Evolutionary conservation across 2,113 vertebrate genomes (phyloP).

Genomic region (Labeo catla): DNA sequence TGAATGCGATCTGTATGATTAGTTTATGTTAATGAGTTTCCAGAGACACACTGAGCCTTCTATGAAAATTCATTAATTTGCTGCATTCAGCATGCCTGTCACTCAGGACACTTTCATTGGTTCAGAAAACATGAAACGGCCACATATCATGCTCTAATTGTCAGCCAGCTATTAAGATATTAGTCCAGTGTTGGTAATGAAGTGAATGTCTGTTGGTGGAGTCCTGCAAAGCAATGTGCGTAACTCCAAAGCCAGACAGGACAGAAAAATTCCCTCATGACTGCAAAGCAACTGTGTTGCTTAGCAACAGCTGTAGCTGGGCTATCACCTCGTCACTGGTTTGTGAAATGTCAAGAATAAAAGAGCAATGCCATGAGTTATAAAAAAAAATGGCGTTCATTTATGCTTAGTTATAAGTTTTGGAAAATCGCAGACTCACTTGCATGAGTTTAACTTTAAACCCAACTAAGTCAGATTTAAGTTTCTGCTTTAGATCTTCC

Average conservation of each 20-base stretch:
- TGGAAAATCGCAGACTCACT: not conserved
- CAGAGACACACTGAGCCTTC: conserved; percentile 32
- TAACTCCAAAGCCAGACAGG: conserved; percentile 17
- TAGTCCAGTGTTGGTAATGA: conserved; percentile 33
- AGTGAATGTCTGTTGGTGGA: not conserved
- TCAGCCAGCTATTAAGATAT: conserved; percentile 37
- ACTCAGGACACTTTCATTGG: conserved; percentile 14
- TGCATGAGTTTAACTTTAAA: not conserved
- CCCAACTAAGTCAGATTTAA: not conserved
- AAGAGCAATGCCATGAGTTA: not conserved
- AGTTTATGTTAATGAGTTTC: conserved; percentile 44
- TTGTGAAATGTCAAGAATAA: conserved; percentile 50
- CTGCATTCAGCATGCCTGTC: not conserved
- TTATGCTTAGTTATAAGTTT: not conserved
- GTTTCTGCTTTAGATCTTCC: conserved; percentile 3
- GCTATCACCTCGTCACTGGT: conserved; percentile 31
- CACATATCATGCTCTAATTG: conserved; percentile 43
- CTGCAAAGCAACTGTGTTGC: conserved; percentile 47
- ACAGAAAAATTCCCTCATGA: conserved; percentile 11
- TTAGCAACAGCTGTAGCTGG: conserved; percentile 46
- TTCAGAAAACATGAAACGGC: conserved; percentile 23
- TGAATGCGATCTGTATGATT: not conserved
- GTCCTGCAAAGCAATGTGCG: conserved; percentile 1
- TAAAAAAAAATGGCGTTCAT: too few species aligned
- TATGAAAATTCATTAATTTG: conserved; percentile 44